Evolutionary conservation across 2,888 invertebrate species (phyloP).

Genomic region (Acanthosepion pharaonis): DNA sequence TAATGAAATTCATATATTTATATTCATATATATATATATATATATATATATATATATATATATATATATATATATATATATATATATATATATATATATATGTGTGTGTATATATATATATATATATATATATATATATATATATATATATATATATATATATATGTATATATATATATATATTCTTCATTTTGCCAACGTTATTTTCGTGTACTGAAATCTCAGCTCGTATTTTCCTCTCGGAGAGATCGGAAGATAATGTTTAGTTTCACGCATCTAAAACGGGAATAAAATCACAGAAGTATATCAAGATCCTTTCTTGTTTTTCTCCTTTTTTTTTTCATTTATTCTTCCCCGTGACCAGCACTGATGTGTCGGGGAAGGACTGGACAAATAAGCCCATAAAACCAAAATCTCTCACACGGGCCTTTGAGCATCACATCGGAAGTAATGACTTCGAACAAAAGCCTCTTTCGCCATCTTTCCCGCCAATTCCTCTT

Average conservation of each 20-base stretch:
- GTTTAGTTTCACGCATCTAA: not conserved
- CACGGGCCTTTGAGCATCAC: not conserved
- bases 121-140: not conserved
- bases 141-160: slow-evolving; percentile 23
- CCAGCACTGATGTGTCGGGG: no score
- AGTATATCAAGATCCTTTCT: not conserved
- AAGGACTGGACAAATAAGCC: not conserved
- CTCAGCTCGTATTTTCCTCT: not conserved
- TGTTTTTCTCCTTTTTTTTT: no score
- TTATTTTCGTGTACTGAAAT: no score
- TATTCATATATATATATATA: not conserved
- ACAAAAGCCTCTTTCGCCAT: not conserved
- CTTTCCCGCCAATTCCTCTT: not conserved
- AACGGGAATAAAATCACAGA: not conserved
- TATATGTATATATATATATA: not conserved
- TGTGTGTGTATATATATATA: not conserved
- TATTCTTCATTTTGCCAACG: no score
- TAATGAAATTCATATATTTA: no score
- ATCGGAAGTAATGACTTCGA: not conserved
- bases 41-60: not conserved
- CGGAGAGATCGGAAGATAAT: not conserved
- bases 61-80: not conserved
- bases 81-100: not conserved
- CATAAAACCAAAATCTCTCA: not conserved
- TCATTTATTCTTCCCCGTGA: no score